phyloP scores from a whole-genome alignment of 2,888 invertebrate species.

The Tachina fera region DNA sequence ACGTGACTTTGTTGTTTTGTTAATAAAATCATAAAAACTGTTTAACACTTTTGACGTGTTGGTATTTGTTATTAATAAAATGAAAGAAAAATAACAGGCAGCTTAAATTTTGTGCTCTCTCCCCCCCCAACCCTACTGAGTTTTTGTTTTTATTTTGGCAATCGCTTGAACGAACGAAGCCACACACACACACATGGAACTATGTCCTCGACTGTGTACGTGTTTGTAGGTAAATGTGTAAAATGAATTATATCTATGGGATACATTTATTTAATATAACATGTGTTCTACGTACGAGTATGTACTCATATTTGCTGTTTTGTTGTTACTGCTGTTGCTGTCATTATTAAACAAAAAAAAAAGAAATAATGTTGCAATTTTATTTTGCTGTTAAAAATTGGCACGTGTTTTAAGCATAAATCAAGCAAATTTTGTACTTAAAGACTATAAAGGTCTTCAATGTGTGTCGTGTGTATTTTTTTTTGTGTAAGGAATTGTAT shows the following conservation, averaged over 20 bases:
- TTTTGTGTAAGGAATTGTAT: not conserved
- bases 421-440: slow-evolving; percentile 51
- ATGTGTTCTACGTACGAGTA: slow-evolving; percentile 54
- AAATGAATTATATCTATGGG: slow-evolving; percentile 35
- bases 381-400: slow-evolving; percentile 66
- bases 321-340: slow-evolving; percentile 29
- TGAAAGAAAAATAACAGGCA: slow-evolving; percentile 51
- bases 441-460: not conserved
- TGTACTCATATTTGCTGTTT: not conserved
- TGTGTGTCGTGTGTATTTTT: too few species aligned
- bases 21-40: slow-evolving; percentile 76
- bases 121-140: too few species aligned
- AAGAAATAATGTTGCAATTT: slow-evolving; percentile 68
- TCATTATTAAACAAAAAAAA: slow-evolving; percentile 60
- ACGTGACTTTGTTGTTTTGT: slow-evolving; percentile 77
- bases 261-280: slow-evolving; percentile 59
- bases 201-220: not conserved
- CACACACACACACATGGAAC: slow-evolving; percentile 1
- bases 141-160: not conserved
- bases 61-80: slow-evolving; percentile 74
- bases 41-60: slow-evolving; percentile 74
- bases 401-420: slow-evolving; percentile 68
- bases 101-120: slow-evolving; percentile 21
- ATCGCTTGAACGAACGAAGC: not conserved
- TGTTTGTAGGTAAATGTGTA: slow-evolving; percentile 16